Conservation (phyloP, 1,140 invertebrate genomes). For the Dendrolimus kikuchii region DNA sequence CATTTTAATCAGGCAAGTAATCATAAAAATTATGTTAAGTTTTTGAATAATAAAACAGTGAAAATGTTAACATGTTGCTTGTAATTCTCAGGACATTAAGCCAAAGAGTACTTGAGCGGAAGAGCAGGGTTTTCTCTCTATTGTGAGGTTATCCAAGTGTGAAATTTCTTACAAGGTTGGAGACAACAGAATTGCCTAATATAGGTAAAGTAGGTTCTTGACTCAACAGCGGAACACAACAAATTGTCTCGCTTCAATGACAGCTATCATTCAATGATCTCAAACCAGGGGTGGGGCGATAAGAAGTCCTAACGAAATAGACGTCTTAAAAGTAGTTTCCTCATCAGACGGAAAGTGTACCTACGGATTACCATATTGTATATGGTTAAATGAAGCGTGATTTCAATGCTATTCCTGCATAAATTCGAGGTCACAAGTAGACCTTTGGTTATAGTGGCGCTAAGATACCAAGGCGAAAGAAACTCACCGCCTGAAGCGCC, state of each 20-base stretch:
- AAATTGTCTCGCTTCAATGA: conserved; percentile 53
- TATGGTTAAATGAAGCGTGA: conserved; percentile 16
- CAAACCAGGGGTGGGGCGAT: conserved; percentile 61
- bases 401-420: conserved; percentile 43
- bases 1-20: too few species aligned
- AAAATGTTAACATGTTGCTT: too few species aligned
- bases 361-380: neutral
- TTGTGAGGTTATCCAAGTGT: conserved; percentile 21
- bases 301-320: conserved; percentile 23
- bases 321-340: conserved; percentile 8
- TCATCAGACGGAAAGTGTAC: conserved; percentile 1
- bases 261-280: conserved; percentile 47
- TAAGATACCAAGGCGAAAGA: conserved; percentile 38
- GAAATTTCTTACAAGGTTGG: conserved; percentile 12
- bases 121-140: too few species aligned
- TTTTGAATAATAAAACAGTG: too few species aligned
- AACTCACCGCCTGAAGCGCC: conserved; percentile 93
- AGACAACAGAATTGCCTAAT: conserved; percentile 13
- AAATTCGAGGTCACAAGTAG: conserved; percentile 56
- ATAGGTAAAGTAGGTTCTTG: conserved; percentile 12
- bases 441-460: conserved; percentile 48
- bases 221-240: conserved; percentile 32
- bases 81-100: too few species aligned
- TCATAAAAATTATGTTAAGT: too few species aligned
- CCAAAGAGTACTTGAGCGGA: too few species aligned